These are phyloP conservation scores for Rhynchomys soricoides DNA, from an alignment of 2,113 vertebrate genomes.

Conservation along the genomic window DNA sequence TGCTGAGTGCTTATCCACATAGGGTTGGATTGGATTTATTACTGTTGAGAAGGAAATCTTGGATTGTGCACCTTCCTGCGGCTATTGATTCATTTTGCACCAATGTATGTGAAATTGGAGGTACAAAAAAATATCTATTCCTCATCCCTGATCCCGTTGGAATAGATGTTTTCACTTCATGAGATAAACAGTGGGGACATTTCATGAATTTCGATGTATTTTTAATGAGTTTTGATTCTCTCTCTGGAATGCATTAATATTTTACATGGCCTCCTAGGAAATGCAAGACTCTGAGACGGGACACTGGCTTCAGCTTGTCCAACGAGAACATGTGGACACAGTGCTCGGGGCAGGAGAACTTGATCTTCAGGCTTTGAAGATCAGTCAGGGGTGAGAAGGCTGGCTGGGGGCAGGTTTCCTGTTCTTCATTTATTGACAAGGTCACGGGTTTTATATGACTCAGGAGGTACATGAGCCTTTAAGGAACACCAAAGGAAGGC, in stretches of 20 bases:
- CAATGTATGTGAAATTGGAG: slow-evolving; percentile 64
- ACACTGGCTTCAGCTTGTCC: background rate
- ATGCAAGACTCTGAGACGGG: background rate
- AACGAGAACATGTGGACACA: background rate
- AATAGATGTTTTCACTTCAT: slow-evolving; percentile 62
- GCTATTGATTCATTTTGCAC: slow-evolving; percentile 66
- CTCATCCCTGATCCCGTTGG: slow-evolving; percentile 39
- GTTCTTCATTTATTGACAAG: background rate
- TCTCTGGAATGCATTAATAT: slow-evolving; percentile 2
- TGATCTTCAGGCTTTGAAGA: background rate
- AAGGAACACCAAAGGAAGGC: background rate
- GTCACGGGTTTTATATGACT: background rate
- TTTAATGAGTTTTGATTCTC: slow-evolving; percentile 46
- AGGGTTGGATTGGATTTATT: slow-evolving; percentile 67
- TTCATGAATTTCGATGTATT: slow-evolving; percentile 43
- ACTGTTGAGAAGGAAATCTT: slow-evolving; percentile 74
- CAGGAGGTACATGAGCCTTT: background rate
- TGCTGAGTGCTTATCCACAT: slow-evolving; percentile 50
- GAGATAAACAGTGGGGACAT: slow-evolving; percentile 55
- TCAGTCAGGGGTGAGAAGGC: background rate
- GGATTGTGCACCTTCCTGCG: slow-evolving; percentile 46
- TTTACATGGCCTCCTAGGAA: background rate
- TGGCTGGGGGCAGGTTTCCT: background rate
- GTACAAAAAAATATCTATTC: slow-evolving; percentile 37
- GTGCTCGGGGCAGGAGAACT: background rate